Conservation (phyloP, 2,113 vertebrate genomes). For the Martes martes region DNA sequence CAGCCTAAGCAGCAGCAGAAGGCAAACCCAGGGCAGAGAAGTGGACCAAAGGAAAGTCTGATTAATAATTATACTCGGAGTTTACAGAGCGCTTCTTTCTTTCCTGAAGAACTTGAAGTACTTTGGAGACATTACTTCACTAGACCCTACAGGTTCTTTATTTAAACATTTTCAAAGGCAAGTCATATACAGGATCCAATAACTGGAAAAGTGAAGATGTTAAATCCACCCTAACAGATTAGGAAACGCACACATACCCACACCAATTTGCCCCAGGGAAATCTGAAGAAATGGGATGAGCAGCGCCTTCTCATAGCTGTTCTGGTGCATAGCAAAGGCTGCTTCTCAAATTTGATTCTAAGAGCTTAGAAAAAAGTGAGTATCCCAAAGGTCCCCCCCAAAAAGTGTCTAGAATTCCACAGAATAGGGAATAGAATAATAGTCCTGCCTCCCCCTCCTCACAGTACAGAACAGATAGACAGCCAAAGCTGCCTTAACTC, state of each 20-base stretch:
- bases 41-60: slow-evolving; percentile 7
- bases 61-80: not conserved
- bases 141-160: not conserved
- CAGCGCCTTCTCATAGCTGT: not conserved
- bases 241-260: not conserved
- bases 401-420: slow-evolving; percentile 36
- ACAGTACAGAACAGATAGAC: not conserved
- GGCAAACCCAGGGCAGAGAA: not conserved
- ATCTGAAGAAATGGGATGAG: not conserved
- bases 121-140: slow-evolving; percentile 19
- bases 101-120: not conserved
- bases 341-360: not conserved
- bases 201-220: not conserved
- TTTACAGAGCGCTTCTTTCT: not conserved
- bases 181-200: not conserved
- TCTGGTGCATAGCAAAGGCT: not conserved
- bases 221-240: not conserved
- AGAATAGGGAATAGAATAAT: not conserved
- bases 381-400: not conserved
- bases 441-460: not conserved
- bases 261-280: not conserved
- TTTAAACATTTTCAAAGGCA: not conserved
- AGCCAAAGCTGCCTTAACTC: not conserved
- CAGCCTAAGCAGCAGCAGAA: slow-evolving; percentile 11
- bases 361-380: slow-evolving; percentile 39